A percentile compares a stretch with the other conserved stretches of the same genome.
These are phyloP conservation scores for Carapus acus DNA, from an alignment of 2,797 vertebrate species.

Conservation along the genomic window DNA sequence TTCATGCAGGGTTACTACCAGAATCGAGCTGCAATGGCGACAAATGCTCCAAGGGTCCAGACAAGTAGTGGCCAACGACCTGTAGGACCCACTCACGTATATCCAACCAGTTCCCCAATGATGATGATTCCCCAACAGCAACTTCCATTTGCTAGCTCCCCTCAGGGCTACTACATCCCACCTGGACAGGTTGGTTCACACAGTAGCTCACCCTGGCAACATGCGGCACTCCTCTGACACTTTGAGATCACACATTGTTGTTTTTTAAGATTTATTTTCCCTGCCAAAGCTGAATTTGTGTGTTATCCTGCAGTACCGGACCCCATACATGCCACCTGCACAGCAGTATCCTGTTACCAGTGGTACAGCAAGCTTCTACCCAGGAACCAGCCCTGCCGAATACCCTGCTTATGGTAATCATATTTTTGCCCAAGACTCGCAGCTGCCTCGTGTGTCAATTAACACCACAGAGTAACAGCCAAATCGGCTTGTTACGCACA, in stretches of 20 bases:
- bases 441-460: conserved; percentile 46
- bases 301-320: conserved; percentile 69
- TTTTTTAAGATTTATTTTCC: too few species aligned
- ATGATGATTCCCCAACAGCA: conserved; percentile 97
- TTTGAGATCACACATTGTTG: too few species aligned
- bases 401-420: conserved; percentile 86
- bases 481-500: background rate
- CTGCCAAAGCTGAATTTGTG: background rate
- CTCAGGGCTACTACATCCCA: conserved; percentile 89
- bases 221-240: too few species aligned
- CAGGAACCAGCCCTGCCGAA: conserved; percentile 88
- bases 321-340: conserved; percentile 84
- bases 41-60: conserved; percentile 83
- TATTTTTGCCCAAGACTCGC: conserved; percentile 10
- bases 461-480: conserved; percentile 28
- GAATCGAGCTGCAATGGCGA: conserved; percentile 85
- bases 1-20: conserved; percentile 83
- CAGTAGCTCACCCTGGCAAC: too few species aligned
- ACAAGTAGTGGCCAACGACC: conserved; percentile 82
- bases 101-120: conserved; percentile 87
- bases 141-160: conserved; percentile 85
- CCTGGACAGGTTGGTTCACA: conserved; percentile 80
- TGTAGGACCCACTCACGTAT: conserved; percentile 87
- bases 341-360: conserved; percentile 91
- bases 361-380: conserved; percentile 83